Evolutionary conservation across 2,113 vertebrate species (phyloP).

Genomic region (Lipophrys pholis): DNA sequence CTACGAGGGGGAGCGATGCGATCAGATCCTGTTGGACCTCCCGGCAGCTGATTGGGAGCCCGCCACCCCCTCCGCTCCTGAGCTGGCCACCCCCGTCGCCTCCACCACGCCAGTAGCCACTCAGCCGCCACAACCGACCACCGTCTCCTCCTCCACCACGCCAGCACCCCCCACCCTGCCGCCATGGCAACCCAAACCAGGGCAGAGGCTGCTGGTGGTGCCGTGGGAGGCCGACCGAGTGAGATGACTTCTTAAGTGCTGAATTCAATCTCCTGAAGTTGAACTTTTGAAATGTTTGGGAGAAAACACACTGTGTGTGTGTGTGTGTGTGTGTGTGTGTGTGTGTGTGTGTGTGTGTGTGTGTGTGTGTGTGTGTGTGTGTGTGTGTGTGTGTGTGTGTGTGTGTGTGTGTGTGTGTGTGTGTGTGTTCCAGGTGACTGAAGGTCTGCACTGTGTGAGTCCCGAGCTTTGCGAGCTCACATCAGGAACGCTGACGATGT

Average conservation of each 20-base stretch:
- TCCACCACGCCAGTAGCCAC: conserved; percentile 78
- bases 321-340: too few relatives aligned
- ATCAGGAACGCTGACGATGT: conserved; percentile 87
- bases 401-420: conserved; percentile 54
- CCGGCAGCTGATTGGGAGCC: conserved; percentile 76
- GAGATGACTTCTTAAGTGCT: conserved; percentile 55
- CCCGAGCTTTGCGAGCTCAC: conserved; percentile 90
- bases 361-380: conserved; percentile 54
- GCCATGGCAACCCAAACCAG: conserved; percentile 90
- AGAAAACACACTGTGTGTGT: conserved; percentile 4
- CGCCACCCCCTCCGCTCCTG: conserved; percentile 69
- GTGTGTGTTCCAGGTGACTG: conserved; percentile 83
- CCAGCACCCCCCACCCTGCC: conserved; percentile 83
- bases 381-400: conserved; percentile 57
- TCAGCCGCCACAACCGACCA: conserved; percentile 85
- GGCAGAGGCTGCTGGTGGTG: conserved; percentile 91
- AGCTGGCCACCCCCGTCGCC: conserved; percentile 78
- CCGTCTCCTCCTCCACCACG: conserved; percentile 70
- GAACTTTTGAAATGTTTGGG: neutral
- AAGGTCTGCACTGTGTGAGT: conserved; percentile 90
- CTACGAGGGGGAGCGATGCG: conserved; percentile 88
- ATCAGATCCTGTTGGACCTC: conserved; percentile 73
- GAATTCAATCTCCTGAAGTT: neutral
- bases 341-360: conserved; percentile 58
- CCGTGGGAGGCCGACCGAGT: conserved; percentile 94